A percentile compares a stretch with the other conserved stretches of the same genome.
Conservation (phyloP, 1,140 invertebrate genomes). For the Tigriopus japonicus region DNA sequence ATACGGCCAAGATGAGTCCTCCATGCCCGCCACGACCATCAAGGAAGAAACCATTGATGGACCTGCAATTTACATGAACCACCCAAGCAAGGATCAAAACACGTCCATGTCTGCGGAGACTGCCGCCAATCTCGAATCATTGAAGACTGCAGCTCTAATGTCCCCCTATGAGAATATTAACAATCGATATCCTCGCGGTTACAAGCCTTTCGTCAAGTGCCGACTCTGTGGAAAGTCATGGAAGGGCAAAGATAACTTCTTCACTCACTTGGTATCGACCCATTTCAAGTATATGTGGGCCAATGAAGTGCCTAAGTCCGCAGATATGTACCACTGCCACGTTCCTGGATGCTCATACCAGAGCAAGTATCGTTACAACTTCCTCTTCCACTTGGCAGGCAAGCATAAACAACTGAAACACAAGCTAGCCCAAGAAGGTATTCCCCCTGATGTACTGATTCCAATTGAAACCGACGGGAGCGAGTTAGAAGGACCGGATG, state of each 20-base stretch:
- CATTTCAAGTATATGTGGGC: slow-evolving; percentile 10
- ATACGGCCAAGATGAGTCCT: neutral
- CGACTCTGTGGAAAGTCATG: slow-evolving; percentile 9
- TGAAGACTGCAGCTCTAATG: neutral
- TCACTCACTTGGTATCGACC: slow-evolving; percentile 8
- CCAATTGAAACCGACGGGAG: neutral
- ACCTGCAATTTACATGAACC: neutral
- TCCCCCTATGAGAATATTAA: neutral
- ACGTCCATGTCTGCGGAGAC: neutral
- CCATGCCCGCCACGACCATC: neutral
- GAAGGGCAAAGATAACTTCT: slow-evolving; percentile 13
- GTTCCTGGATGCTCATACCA: slow-evolving; percentile 1
- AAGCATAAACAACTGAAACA: slow-evolving; percentile 12
- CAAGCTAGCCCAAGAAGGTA: slow-evolving; percentile 4
- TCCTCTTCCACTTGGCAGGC: slow-evolving; percentile 9
- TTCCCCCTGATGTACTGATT: slow-evolving; percentile 7
- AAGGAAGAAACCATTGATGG: neutral
- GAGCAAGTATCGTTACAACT: slow-evolving; percentile 8
- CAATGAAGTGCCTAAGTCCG: slow-evolving; percentile 5
- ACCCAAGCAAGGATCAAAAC: neutral
- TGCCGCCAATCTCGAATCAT: neutral
- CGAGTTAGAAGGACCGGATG: neutral
- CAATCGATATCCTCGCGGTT: neutral
- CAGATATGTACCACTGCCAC: slow-evolving; percentile 8
- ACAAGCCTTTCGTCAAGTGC: slow-evolving; percentile 12